These are phyloP conservation scores for Syngnathoides biaculeatus DNA, from an alignment of 2,113 vertebrate species.

Conservation along the genomic window DNA sequence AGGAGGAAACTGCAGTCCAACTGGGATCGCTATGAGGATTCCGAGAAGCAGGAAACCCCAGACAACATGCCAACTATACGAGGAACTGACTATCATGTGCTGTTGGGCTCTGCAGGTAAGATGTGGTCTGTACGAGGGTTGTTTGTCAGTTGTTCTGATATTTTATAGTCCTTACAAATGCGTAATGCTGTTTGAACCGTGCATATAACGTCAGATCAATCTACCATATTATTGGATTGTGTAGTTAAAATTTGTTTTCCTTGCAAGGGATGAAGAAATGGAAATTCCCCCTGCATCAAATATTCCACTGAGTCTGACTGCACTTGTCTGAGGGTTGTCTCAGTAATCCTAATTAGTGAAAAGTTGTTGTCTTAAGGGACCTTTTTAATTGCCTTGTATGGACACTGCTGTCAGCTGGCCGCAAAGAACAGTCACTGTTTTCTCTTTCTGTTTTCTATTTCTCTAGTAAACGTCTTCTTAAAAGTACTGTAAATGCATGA, in stretches of 20 bases:
- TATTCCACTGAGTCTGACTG: slow-evolving; percentile 13
- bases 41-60: slow-evolving; percentile 66
- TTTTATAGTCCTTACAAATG: not conserved
- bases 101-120: slow-evolving; percentile 84
- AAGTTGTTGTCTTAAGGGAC: slow-evolving; percentile 10
- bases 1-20: slow-evolving; percentile 88
- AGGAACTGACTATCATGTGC: slow-evolving; percentile 84
- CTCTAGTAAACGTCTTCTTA: not conserved
- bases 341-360: slow-evolving; percentile 34
- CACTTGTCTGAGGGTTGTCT: slow-evolving; percentile 16
- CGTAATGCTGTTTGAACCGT: not conserved
- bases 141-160: not conserved
- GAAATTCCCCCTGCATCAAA: slow-evolving; percentile 7
- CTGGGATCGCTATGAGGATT: slow-evolving; percentile 84
- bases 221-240: not conserved
- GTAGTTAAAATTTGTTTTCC: not conserved
- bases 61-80: slow-evolving; percentile 76
- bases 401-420: slow-evolving; percentile 31
- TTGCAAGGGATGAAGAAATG: not conserved
- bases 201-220: not conserved
- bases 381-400: slow-evolving; percentile 30
- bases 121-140: not conserved
- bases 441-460: not conserved
- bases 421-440: not conserved
- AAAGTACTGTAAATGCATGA: too few species aligned